Evolutionary conservation across 2,888 invertebrate species (phyloP), one percentile per base, ranked within the genome.

Genomic region (Cosmopolites sordidus): DNA sequence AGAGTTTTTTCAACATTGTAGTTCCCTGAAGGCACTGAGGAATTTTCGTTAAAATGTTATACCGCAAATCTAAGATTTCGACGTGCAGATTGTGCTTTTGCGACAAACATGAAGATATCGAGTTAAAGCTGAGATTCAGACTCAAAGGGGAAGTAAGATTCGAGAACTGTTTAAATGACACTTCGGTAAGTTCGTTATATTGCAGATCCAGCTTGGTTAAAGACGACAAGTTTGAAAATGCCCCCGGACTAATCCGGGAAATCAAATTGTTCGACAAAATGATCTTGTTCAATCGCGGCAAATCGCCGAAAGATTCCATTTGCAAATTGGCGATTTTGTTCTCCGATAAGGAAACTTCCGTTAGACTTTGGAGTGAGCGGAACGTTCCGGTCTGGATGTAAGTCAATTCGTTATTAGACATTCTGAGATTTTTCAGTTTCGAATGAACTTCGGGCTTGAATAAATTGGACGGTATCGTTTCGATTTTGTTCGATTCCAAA

Each of bases 201-300:
- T 90, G 90, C 56, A 92, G 76, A 72, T 92, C 91, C 51, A 94
- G 75, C 66, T 86, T 83, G 60, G 84, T 82, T 62, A 95, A 75
- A 68, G 82, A 84, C 16, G 87, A 84, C 64, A 93, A 77, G 68
- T 89, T 84, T 50, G 80, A 78, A 68, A 94, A 89, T 4, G 91
- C 84, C 48, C 82, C 81, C 40, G 80, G 79, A 54, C 85, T 85
- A 64, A 95, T 82, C 60, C 81, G 80, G 58, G 79, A 79, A 65
- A 95, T 81, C 64, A 83, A 78, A 76, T 95, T 95, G 68, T 88
- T 84, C 47, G 90, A 87, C 63, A 95, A 76, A 71, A 92, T 88
- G 64, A 95, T 78, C 67, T 88, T 89, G 63, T 84, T 82, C 62
- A 95, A 79, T 71, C 83, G 84, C 29, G 86, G 83, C 70, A 93